Conservation (phyloP, 2,113 vertebrate species). For the Hirundichthys speculiger region DNA sequence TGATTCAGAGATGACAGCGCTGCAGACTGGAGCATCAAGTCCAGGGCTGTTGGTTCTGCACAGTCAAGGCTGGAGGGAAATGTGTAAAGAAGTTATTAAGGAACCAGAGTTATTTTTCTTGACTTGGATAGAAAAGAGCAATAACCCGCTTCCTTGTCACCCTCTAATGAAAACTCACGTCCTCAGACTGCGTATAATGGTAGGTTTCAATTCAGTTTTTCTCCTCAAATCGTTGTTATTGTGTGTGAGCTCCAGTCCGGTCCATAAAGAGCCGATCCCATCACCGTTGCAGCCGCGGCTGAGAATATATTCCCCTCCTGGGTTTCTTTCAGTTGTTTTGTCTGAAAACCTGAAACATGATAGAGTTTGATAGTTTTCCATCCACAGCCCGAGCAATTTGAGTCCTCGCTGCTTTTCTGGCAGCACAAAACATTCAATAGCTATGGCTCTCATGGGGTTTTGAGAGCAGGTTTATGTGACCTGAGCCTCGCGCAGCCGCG, state of each 20-base stretch:
- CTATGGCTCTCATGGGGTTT: constrained; percentile 36
- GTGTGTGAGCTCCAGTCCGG: constrained; percentile 5
- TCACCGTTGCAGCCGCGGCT: constrained; percentile 1
- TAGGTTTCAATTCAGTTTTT: constrained; percentile 7
- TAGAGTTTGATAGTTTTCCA: constrained; percentile 5
- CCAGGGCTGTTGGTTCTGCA: neutral
- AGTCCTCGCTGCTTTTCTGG: constrained; percentile 10
- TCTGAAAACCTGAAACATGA: constrained; percentile 22
- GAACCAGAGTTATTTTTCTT: too few species aligned
- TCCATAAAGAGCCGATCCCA: constrained; percentile 13
- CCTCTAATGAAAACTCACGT: neutral
- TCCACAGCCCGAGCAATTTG: constrained; percentile 20
- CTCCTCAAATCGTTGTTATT: constrained; percentile 17
- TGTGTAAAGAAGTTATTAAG: neutral
- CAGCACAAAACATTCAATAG: constrained; percentile 25
- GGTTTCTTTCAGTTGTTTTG: constrained; percentile 23
- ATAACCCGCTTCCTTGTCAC: neutral
- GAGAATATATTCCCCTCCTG: constrained; percentile 18
- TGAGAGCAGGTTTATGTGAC: constrained; percentile 23
- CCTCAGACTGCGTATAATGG: neutral
- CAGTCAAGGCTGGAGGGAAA: neutral
- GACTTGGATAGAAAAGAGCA: neutral
- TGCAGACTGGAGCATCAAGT: neutral
- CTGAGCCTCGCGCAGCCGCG: neutral
- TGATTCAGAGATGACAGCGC: too few species aligned